Percentiles rank a stretch among this genome's conserved stretches.
These are phyloP conservation scores for Rhyacophila brunnea DNA, from an alignment of 1,140 invertebrate species.

Conservation along the genomic window DNA sequence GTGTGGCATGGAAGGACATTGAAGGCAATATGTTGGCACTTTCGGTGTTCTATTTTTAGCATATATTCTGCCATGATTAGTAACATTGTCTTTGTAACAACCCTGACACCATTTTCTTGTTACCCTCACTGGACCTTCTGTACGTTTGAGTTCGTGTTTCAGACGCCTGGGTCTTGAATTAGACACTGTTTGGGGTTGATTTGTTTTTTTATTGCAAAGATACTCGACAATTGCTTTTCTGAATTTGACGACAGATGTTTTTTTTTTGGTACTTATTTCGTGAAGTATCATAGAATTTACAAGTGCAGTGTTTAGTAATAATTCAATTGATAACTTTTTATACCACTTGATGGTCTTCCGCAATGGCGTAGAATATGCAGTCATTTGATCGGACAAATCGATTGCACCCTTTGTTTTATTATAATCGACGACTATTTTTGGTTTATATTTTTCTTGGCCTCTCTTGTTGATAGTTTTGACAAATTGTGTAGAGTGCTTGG, in stretches of 20 bases:
- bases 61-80: conserved; percentile 2
- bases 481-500: conserved; percentile 28
- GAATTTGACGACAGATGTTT: not conserved
- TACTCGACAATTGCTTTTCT: too few relatives aligned
- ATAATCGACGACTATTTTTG: conserved; percentile 33
- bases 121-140: not conserved
- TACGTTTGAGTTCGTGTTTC: not conserved
- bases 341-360: conserved; percentile 37
- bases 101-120: not conserved
- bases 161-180: not conserved
- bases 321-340: conserved; percentile 34
- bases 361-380: conserved; percentile 7
- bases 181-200: too few relatives aligned
- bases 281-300: conserved; percentile 32
- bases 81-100: conserved; percentile 38
- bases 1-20: too few relatives aligned
- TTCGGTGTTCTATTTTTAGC: too few relatives aligned
- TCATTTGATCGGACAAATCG: not conserved
- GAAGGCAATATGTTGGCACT: too few relatives aligned
- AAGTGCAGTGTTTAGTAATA: conserved; percentile 27
- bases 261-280: conserved; percentile 14
- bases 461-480: conserved; percentile 9
- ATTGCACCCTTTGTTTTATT: conserved; percentile 33
- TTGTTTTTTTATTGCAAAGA: too few relatives aligned
- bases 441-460: conserved; percentile 26